Evolutionary conservation across 2,113 vertebrate genomes (phyloP).

Genomic region (Elephas maximus): DNA sequence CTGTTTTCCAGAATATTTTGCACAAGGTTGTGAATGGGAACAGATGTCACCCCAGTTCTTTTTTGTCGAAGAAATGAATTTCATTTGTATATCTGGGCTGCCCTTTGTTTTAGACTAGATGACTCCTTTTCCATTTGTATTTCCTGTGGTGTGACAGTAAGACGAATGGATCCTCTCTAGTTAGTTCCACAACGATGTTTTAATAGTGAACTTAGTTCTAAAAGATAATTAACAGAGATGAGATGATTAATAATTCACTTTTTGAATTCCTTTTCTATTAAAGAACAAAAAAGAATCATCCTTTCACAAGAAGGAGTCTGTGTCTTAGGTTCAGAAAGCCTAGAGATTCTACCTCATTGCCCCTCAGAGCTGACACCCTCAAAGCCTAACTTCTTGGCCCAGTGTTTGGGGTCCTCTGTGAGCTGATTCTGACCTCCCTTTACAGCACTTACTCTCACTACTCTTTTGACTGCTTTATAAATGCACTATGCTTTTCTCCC

Average conservation of each 20-base stretch:
- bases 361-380: not conserved
- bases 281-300: not conserved
- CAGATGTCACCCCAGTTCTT: not conserved
- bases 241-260: slow-evolving; percentile 65
- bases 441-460: not conserved
- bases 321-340: not conserved
- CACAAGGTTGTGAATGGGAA: not conserved
- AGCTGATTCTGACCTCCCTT: not conserved
- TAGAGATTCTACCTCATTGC: not conserved
- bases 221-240: slow-evolving; percentile 63
- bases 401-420: not conserved
- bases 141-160: not conserved
- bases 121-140: not conserved
- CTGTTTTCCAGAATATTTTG: not conserved
- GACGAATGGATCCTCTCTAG: not conserved
- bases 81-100: not conserved
- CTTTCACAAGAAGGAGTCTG: slow-evolving; percentile 9
- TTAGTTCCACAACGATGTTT: not conserved
- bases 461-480: not conserved
- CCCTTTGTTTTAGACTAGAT: not conserved
- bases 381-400: not conserved
- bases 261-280: slow-evolving; percentile 63
- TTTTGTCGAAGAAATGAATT: not conserved
- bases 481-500: not conserved
- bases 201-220: slow-evolving; percentile 15